phyloP scores from a whole-genome alignment of 2,888 invertebrate genomes.

The Onthophagus sagittarius region DNA sequence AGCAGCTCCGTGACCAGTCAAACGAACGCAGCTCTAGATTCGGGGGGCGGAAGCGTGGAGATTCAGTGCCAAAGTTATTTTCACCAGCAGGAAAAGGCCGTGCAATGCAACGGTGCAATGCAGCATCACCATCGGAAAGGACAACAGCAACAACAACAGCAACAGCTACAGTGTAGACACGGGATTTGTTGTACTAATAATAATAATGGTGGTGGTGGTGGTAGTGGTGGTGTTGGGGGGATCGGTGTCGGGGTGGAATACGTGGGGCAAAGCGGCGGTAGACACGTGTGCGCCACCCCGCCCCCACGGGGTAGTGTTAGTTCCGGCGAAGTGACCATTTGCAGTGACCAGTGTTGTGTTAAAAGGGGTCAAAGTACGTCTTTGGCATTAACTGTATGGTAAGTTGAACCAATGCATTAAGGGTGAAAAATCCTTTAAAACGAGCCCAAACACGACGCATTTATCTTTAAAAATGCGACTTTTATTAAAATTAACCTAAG shows the following conservation, averaged over 20 bases:
- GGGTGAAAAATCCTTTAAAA: too few relatives aligned
- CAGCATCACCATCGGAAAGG: constrained; percentile 26
- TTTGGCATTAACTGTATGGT: constrained; percentile 46
- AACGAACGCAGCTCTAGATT: constrained; percentile 29
- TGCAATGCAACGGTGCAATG: constrained; percentile 40
- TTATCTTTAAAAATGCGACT: too few relatives aligned
- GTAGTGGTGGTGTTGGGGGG: background rate
- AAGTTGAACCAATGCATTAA: too few relatives aligned
- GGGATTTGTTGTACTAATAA: constrained; percentile 50
- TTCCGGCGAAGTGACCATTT: constrained; percentile 32
- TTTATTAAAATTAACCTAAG: too few relatives aligned
- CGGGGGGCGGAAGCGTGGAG: constrained; percentile 33
- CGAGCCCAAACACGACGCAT: too few relatives aligned
- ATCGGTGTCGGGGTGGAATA: constrained; percentile 49
- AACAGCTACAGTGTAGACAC: constrained; percentile 43
- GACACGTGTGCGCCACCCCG: constrained; percentile 51
- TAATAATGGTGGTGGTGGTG: too few relatives aligned
- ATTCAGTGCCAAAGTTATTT: constrained; percentile 46
- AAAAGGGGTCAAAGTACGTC: constrained; percentile 38
- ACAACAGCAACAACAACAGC: constrained; percentile 41
- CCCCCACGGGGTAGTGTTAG: constrained; percentile 41
- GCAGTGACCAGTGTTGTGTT: constrained; percentile 42
- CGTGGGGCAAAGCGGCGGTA: constrained; percentile 61
- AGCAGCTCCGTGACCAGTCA: constrained; percentile 51
- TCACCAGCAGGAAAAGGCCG: constrained; percentile 34